Percentiles rank a stretch among this genome's conserved stretches.
These are phyloP conservation scores for Tethya wilhelma DNA, from an alignment of 37 sponge, comb jelly and placozoan species.

Conservation along the genomic window DNA sequence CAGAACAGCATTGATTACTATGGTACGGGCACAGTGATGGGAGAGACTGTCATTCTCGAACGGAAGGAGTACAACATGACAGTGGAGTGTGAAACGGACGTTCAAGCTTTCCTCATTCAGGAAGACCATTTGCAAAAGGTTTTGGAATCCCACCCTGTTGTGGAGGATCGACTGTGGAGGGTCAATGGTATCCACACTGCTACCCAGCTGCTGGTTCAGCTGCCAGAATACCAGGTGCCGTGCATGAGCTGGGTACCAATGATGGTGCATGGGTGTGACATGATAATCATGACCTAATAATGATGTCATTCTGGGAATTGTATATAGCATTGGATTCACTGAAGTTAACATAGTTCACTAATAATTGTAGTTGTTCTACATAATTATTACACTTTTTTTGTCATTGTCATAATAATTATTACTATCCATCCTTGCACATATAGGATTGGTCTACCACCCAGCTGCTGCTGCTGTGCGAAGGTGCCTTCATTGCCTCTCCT, in stretches of 20 bases:
- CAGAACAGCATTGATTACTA: conserved; percentile 41
- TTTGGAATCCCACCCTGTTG: conserved; percentile 62
- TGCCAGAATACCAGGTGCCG: conserved; percentile 74
- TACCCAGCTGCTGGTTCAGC: conserved; percentile 48
- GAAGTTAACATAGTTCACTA: too few relatives aligned
- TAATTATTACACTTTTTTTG: too few relatives aligned
- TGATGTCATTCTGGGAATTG: too few relatives aligned
- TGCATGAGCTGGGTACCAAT: not conserved
- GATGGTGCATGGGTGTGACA: too few relatives aligned
- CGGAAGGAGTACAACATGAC: conserved; percentile 9
- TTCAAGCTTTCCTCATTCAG: conserved; percentile 72
- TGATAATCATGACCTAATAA: too few relatives aligned
- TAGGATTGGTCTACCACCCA: conserved; percentile 65
- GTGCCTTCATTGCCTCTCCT: conserved; percentile 34
- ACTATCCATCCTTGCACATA: not conserved
- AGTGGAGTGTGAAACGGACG: conserved; percentile 77
- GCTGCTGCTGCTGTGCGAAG: conserved; percentile 58
- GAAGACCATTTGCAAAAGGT: conserved; percentile 47
- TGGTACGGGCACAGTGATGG: conserved; percentile 79
- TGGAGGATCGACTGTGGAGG: conserved; percentile 87
- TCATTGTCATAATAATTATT: conserved; percentile 4
- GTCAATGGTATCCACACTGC: conserved; percentile 78
- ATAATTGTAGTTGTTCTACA: too few relatives aligned
- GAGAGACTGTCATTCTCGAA: conserved; percentile 75
- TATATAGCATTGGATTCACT: too few relatives aligned